Evolutionary conservation across 2,888 invertebrate species (phyloP), one percentile per base, ranked within the genome.

Genomic region (Ditylenchus weischeri): DNA sequence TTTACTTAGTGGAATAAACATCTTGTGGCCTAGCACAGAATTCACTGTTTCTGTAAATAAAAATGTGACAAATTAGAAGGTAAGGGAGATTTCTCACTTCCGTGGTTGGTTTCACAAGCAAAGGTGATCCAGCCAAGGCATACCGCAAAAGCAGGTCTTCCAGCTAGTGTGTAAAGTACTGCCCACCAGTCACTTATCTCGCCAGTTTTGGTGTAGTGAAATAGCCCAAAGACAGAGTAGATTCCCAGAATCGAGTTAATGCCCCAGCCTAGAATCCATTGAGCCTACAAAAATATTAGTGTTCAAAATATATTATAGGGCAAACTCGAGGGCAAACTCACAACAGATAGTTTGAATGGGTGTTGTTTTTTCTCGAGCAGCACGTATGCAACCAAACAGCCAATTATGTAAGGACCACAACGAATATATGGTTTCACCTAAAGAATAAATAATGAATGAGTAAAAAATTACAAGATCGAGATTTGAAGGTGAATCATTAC

Each of bases 1-100:
- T 65, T 93, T 88, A 79, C 92, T 92, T 62, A 96, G 86, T 0
- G 95, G 94, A 78, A 92, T 88, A 77, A 93, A 88, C 0, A 90
- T 89, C 65, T 89, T 88, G 86, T 91, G 90, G 0, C 91, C 90
- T 57, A 96, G 87, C 61, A 92, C 86, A 0, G 88, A 87, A 86
- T 92, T 90, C 62, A 93, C 86, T 1, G 73, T 73, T 10, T 77
- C 82, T 75, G 57, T 67, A 77, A 75, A 21, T 6, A 15, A 2
- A 43, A 13, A 13, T 43, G 8, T 10, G 43, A 43, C 8, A 13
- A 8, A 15, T 13, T 13, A 13, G 43, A 3, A 3, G 43, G 43
- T 43, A 6, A 43, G 13, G 8, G 8, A 29, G 2, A 29, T 29
- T 29, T 29, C 18, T 29, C 68, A 73, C 78, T 72, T 60, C 76